A percentile compares a stretch with the other conserved stretches of the same genome.
Evolutionary conservation across 2,888 invertebrate species (phyloP).

Genomic region (Trachelus iudaicus): DNA sequence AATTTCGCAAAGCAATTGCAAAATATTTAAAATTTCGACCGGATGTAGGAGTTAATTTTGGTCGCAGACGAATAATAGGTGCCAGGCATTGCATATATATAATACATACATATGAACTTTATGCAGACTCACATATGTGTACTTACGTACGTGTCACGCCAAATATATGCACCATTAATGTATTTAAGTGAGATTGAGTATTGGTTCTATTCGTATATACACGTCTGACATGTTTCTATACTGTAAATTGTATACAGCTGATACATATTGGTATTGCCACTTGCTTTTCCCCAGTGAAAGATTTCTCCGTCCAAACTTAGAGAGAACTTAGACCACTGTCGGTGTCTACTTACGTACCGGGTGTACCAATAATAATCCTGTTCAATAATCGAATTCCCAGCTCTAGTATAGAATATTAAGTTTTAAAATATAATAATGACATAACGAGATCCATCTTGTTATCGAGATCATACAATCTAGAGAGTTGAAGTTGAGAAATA

Average conservation of each 20-base stretch:
- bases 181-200: background rate
- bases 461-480: background rate
- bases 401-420: background rate
- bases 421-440: background rate
- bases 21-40: background rate
- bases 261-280: background rate
- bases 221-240: background rate
- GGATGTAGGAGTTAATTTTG: background rate
- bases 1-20: background rate
- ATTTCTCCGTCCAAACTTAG: slow-evolving; percentile 36
- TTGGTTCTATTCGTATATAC: background rate
- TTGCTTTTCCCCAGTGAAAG: slow-evolving; percentile 30
- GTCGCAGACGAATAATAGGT: background rate
- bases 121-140: background rate
- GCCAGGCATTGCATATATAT: background rate
- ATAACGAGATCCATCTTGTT: background rate
- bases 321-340: slow-evolving; percentile 10
- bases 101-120: background rate
- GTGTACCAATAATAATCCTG: slow-evolving; percentile 1
- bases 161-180: background rate
- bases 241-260: background rate
- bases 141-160: background rate
- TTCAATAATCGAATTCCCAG: background rate
- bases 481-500: background rate
- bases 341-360: slow-evolving; percentile 20